These are phyloP conservation scores for Eristalis arbustorum DNA, from an alignment of 2,888 invertebrate species.

Conservation along the genomic window DNA sequence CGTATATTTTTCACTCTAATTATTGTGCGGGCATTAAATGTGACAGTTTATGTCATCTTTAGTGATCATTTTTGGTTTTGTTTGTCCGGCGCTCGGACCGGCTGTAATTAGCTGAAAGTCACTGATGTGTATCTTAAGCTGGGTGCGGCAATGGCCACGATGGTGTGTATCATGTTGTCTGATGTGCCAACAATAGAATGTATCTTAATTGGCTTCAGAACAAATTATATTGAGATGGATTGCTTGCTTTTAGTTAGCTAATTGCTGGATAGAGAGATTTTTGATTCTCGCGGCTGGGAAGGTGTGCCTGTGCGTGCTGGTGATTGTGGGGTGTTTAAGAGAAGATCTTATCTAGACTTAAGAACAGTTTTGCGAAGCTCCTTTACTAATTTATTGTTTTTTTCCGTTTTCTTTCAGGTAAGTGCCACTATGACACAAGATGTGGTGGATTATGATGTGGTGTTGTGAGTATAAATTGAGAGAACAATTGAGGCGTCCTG, in stretches of 20 bases:
- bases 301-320: neutral
- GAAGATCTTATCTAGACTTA: neutral
- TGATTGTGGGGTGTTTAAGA: neutral
- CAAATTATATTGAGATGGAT: neutral
- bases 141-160: constrained; percentile 31
- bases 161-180: constrained; percentile 9
- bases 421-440: neutral
- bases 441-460: neutral
- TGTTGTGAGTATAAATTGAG: neutral
- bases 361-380: neutral
- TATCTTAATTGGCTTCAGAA: constrained; percentile 22
- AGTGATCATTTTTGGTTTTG: constrained; percentile 49
- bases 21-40: constrained; percentile 50
- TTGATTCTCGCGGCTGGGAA: neutral
- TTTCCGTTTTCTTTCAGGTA: constrained; percentile 38
- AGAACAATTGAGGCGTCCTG: neutral
- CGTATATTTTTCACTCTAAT: constrained; percentile 50
- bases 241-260: constrained; percentile 1
- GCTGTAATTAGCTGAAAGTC: constrained; percentile 55
- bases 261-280: constrained; percentile 7
- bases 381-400: neutral
- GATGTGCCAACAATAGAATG: neutral
- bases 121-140: constrained; percentile 12
- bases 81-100: neutral
- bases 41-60: constrained; percentile 65